A percentile compares a stretch with the other conserved stretches of the same genome.
Evolutionary conservation across 2,888 invertebrate genomes (phyloP).

Genomic region (Melanchra persicariae): DNA sequence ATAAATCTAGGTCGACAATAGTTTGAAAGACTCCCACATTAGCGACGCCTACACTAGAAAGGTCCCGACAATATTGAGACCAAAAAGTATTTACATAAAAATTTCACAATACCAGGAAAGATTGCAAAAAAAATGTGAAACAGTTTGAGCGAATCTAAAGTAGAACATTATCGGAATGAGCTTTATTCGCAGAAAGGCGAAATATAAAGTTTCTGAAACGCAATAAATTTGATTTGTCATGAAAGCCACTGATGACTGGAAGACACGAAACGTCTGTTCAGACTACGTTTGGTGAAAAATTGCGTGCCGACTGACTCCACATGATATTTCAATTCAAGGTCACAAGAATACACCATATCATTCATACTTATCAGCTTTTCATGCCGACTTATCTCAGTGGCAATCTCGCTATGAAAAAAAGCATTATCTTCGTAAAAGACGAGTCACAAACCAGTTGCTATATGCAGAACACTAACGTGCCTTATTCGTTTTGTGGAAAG

Average conservation of each 20-base stretch:
- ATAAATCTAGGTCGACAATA: constrained; percentile 76
- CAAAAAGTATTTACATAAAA: constrained; percentile 32
- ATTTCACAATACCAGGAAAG: constrained; percentile 38
- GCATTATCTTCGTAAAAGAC: constrained; percentile 17
- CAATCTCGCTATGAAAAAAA: constrained; percentile 34
- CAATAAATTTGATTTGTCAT: constrained; percentile 70
- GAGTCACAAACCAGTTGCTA: constrained; percentile 31
- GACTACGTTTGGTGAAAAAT: constrained; percentile 64
- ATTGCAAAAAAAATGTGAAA: constrained; percentile 28
- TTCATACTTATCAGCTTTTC: constrained; percentile 40
- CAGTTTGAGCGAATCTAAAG: constrained; percentile 25
- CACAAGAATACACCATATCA: constrained; percentile 51
- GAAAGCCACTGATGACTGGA: constrained; percentile 70
- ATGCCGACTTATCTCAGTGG: constrained; percentile 26
- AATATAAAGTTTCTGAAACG: constrained; percentile 56
- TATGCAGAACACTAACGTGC: constrained; percentile 43
- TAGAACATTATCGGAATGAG: constrained; percentile 45
- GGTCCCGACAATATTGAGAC: constrained; percentile 27
- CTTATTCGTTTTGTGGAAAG: constrained; percentile 51
- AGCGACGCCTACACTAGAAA: constrained; percentile 42
- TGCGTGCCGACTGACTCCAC: constrained; percentile 60
- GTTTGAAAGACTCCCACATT: constrained; percentile 51
- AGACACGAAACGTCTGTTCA: constrained; percentile 74
- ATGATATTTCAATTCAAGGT: constrained; percentile 69
- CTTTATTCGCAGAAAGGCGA: constrained; percentile 45